A percentile compares a stretch with the other conserved stretches of the same genome.
These are phyloP conservation scores for Eulemur mongoz DNA, from an alignment of 2,797 vertebrate species.

Conservation along the genomic window DNA sequence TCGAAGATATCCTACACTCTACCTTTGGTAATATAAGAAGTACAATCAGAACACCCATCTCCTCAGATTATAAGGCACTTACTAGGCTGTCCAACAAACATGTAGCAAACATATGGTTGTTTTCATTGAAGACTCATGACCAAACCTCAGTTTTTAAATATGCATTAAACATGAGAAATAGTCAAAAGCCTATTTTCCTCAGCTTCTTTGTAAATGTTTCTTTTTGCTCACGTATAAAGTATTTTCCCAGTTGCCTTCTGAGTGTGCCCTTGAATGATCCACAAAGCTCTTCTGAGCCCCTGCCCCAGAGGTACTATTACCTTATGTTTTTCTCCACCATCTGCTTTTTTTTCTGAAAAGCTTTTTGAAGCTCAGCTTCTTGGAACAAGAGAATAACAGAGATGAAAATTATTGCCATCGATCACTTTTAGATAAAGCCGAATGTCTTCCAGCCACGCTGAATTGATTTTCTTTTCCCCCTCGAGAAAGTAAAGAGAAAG, in stretches of 20 bases:
- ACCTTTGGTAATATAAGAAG: neutral
- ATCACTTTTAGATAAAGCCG: slow-evolving; percentile 55
- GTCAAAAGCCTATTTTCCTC: neutral
- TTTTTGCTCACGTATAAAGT: neutral
- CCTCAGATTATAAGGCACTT: neutral
- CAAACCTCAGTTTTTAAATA: neutral
- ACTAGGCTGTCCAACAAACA: too few species aligned
- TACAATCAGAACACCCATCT: neutral
- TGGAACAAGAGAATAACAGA: slow-evolving; percentile 45
- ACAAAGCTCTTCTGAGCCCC: neutral
- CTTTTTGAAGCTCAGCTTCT: slow-evolving; percentile 47
- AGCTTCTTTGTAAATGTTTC: neutral
- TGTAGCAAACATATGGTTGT: neutral
- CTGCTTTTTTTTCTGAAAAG: slow-evolving; percentile 53
- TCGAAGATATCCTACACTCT: neutral
- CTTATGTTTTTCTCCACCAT: neutral
- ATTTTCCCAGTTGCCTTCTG: neutral
- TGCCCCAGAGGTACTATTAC: neutral
- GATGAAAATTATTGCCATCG: slow-evolving; percentile 54
- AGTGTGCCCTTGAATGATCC: neutral
- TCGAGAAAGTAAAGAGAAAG: slow-evolving; percentile 48
- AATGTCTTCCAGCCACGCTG: slow-evolving; percentile 44
- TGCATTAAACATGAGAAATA: neutral
- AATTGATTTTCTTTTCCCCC: slow-evolving; percentile 53
- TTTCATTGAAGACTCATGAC: neutral